Base-by-base conservation (phyloP, 2,797 vertebrate genomes). In the Holocentrus rufus region DNA sequence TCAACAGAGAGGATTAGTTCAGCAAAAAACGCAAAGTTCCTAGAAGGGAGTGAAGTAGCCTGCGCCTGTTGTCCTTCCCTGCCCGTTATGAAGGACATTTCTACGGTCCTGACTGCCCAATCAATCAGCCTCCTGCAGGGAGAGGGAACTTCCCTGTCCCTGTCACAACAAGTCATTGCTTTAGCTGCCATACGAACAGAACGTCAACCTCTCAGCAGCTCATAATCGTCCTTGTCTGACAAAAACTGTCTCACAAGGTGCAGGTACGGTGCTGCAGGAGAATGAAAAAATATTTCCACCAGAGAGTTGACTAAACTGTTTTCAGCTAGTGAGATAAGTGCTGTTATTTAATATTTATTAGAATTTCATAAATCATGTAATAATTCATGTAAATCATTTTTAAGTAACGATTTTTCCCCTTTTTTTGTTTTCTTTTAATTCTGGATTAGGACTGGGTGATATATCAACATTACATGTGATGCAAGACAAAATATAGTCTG, bases 101-200 rank as follows among this genome's bases (percentile, higher is more conserved):
- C 72, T 81, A 67, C 86, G 73, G 81, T 87, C 73, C 69, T 88
- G 90, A 91, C 90, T 89, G 84, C 68, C 87, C 90, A 90, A 92
- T 93, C 92, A 93, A 94, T 93, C 93, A 92, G 85, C 84, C 81
- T 87, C 89, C 85, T 87, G 87, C 79, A 78, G 85, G 85, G 85
- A 87, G 84, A 89, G 85, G 83, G 79, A 83, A 84, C 87, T 80
- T 91, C 88, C 89, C 87, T 87, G 89, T 91, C 86, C 88, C 85
- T 88, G 89, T 91, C 90, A 90, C 85, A 87, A 87, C 85, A 87
- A 87, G 83, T 90, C 89, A 92, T 90, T 88, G 86, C 87, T 76
- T 82, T 55, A 64, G 85, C 88, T 85, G 85, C 90, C 82, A 78
- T 77, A 75, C 77, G 34, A 68, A 87, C 72, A 62, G 11, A 81